Evolutionary conservation across 2,113 vertebrate genomes (phyloP).

Genomic region (Neolamprologus falcicula): DNA sequence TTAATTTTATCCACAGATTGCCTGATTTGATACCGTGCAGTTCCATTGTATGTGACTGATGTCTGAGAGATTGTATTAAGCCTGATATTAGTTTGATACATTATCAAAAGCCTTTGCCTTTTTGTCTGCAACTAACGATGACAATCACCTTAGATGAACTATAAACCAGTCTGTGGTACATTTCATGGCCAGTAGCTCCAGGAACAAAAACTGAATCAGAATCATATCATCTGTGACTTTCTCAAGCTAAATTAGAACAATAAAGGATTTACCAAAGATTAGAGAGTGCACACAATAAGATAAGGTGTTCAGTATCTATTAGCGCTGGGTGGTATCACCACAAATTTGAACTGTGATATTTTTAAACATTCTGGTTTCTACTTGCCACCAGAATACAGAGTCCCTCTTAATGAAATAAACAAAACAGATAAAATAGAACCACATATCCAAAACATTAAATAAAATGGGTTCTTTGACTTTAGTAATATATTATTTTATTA

Average conservation of each 20-base stretch:
- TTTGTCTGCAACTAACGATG: not conserved
- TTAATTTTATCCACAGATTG: conserved; percentile 50
- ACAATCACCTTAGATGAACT: not conserved
- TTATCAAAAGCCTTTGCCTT: conserved; percentile 3
- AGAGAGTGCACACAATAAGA: not conserved
- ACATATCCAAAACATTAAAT: not conserved
- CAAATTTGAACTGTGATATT: not conserved
- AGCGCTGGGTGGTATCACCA: not conserved
- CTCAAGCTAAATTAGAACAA: not conserved
- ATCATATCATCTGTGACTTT: not conserved
- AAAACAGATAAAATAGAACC: not conserved
- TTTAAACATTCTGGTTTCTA: not conserved
- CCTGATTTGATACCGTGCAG: conserved; percentile 16
- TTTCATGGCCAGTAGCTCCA: not conserved
- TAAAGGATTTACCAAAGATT: not conserved
- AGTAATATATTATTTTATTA: not conserved
- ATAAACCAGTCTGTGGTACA: not conserved
- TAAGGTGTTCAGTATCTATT: not conserved
- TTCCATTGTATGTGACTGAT: not conserved
- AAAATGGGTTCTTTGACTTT: not conserved
- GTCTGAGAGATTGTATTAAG: conserved; percentile 14
- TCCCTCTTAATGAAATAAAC: not conserved
- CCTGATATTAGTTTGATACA: not conserved
- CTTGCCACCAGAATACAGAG: not conserved
- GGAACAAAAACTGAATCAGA: not conserved